Conservation (phyloP, 2,113 vertebrate genomes). For the Aegotheles bennettii region DNA sequence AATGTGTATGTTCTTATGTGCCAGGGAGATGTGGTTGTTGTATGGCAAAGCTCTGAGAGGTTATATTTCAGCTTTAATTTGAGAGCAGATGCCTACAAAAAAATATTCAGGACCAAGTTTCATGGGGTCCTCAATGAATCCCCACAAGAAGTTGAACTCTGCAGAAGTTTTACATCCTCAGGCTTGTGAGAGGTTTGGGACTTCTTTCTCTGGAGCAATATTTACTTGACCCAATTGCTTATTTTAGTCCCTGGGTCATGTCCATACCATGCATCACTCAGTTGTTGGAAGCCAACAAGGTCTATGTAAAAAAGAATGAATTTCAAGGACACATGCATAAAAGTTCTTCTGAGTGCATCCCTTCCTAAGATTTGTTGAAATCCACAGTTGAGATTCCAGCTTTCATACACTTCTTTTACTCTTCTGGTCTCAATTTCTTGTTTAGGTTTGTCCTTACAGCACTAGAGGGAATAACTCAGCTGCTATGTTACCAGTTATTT, state of each 20-base stretch:
- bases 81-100: not conserved
- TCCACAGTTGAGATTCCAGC: not conserved
- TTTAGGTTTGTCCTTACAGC: not conserved
- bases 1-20: rapidly evolving
- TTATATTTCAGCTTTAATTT: not conserved
- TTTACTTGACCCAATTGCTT: not conserved
- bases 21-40: not conserved
- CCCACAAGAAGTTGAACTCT: not conserved
- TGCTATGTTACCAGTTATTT: not conserved
- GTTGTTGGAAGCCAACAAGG: not conserved
- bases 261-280: not conserved
- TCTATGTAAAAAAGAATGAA: not conserved
- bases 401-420: not conserved
- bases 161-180: not conserved
- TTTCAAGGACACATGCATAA: not conserved
- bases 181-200: not conserved
- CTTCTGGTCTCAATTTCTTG: not conserved
- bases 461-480: not conserved
- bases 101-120: not conserved
- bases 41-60: not conserved
- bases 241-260: not conserved
- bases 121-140: not conserved
- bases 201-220: not conserved
- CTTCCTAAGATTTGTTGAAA: not conserved
- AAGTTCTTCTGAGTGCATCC: not conserved